phyloP scores from a whole-genome alignment of 2,113 vertebrate species.

The Amphiprion percula region DNA sequence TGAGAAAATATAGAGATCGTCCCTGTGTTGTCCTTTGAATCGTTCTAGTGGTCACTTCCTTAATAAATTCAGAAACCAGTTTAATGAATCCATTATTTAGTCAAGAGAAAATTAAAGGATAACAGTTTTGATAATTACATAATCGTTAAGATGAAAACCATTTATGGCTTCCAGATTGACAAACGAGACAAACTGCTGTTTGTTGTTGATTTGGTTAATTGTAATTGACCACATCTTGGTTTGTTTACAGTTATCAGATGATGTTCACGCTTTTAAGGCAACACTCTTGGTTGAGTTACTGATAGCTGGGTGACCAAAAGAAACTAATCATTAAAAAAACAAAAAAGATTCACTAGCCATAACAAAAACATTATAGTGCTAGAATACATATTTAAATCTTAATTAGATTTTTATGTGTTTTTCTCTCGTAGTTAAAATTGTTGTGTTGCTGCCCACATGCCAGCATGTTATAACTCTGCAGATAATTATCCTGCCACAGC shows the following conservation, averaged over 20 bases:
- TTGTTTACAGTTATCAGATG: neutral
- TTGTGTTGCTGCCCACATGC: slow-evolving; percentile 15
- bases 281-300: neutral
- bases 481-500: slow-evolving; percentile 23
- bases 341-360: neutral
- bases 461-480: slow-evolving; percentile 3
- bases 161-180: slow-evolving; percentile 17
- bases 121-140: slow-evolving; percentile 25
- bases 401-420: neutral
- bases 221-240: slow-evolving; percentile 8
- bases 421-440: neutral
- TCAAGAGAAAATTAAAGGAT: slow-evolving; percentile 5
- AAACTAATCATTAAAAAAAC: neutral
- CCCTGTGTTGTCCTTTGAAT: slow-evolving; percentile 27
- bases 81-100: slow-evolving; percentile 9
- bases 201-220: slow-evolving; percentile 14
- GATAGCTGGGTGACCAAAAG: neutral
- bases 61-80: slow-evolving; percentile 38
- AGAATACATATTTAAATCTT: neutral
- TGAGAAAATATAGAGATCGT: slow-evolving; percentile 27
- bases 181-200: slow-evolving; percentile 19
- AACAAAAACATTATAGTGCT: neutral
- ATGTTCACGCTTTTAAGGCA: neutral
- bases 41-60: neutral
- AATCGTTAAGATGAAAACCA: slow-evolving; percentile 11